A percentile compares a stretch with the other conserved stretches of the same genome.
phyloP scores from a whole-genome alignment of 2,797 vertebrate species.

The Chelonia mydas region DNA sequence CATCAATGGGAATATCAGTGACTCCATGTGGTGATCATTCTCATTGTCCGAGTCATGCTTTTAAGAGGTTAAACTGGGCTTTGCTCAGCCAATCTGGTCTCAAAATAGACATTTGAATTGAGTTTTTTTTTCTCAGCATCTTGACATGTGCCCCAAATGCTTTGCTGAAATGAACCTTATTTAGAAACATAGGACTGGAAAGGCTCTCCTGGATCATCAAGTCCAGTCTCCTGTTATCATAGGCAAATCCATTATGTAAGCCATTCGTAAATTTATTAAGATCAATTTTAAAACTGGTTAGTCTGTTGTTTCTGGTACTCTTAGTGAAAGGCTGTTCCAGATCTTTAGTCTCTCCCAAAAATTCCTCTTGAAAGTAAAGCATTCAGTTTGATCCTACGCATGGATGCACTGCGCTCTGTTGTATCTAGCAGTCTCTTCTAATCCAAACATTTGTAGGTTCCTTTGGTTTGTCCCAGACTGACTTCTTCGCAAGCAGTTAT shows the following conservation, averaged over 20 bases:
- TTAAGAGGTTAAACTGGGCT: constrained; percentile 62
- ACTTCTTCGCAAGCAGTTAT: constrained; percentile 5
- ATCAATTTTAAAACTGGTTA: neutral
- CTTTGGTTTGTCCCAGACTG: constrained; percentile 41
- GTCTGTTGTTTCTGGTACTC: neutral
- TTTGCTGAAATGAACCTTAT: constrained; percentile 11
- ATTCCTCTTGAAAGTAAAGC: neutral
- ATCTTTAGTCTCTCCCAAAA: neutral
- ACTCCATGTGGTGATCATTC: constrained; percentile 73
- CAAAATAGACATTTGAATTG: constrained; percentile 47
- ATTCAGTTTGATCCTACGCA: neutral
- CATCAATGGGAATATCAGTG: constrained; percentile 66
- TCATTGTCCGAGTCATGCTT: constrained; percentile 59
- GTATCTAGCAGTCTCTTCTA: constrained; percentile 21
- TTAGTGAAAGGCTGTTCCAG: neutral
- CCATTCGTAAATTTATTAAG: neutral
- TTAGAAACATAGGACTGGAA: neutral
- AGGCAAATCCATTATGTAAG: neutral
- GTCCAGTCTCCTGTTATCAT: neutral
- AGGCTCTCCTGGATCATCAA: neutral
- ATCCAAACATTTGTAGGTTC: constrained; percentile 9
- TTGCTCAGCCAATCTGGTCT: constrained; percentile 43
- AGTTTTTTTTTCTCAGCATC: neutral
- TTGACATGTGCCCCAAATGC: neutral
- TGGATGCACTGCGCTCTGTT: neutral